Evolutionary conservation across 2,113 vertebrate genomes (phyloP), one percentile per base, ranked within the genome.

Genomic region (Ancistrus triradiatus): DNA sequence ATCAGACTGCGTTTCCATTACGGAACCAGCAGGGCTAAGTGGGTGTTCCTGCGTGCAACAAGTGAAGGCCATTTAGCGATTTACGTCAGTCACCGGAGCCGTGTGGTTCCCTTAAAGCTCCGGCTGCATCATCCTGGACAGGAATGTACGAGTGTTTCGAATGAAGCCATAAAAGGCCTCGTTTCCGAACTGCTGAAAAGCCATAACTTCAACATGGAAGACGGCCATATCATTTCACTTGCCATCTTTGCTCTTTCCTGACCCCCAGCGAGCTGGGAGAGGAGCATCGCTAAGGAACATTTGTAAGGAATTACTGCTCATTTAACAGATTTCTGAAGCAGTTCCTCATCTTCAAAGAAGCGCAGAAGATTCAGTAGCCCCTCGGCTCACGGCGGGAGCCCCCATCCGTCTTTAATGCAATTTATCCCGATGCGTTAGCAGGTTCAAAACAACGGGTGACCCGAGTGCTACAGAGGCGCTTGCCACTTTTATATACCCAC

Each of bases 401-500:
- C 66, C 78, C 80, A 72, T 80, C 68, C 31, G 24, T 60, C 35
- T 65, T 72, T 78, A 77, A 59, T 59, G 67, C 69, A 73, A 78
- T 83, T 81, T 75, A 81, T 73, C 59, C 42, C 48, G 68, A 44
- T 75, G 82, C 73, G 82, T 65, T 3, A n/a, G 57, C 56, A 35
- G 72, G 81, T 79, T 84, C 74, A 86, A 84, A 87, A 84, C 83
- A 86, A 76, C 65, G 18, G 51, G 81, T 79, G 84, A 87, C 28
- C 68, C 56, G 67, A 84, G 66, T 43, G 42, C 56, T 18, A 35
- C 52, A 46, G 60, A 60, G 66, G 14, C 60, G 69, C 46, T 50
- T 37, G 63, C 15, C 52, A 59, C 62, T 50, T 70, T 51, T 58
- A 66, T 73, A 27, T 67, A 59, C 62, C 69, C 61, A 74, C 59